Conservation (phyloP, 2,888 invertebrate genomes). For the Brassicogethes aeneus region DNA sequence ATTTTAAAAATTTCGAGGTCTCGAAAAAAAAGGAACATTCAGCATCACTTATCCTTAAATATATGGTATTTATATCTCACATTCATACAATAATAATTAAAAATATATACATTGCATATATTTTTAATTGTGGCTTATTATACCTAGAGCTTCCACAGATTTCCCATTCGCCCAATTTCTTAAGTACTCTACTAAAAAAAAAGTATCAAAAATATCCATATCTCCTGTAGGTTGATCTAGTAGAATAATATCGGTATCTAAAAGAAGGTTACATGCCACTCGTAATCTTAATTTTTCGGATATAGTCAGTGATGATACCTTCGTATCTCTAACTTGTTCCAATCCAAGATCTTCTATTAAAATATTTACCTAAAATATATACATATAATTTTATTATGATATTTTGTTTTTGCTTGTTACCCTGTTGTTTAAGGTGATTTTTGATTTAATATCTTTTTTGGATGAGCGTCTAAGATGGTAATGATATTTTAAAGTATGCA, state of each 20-base stretch:
- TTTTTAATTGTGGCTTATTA: too few relatives aligned
- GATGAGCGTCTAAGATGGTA: conserved; percentile 62
- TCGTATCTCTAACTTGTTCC: conserved; percentile 79
- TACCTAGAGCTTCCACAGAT: conserved; percentile 35
- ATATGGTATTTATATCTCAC: too few relatives aligned
- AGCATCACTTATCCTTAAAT: too few relatives aligned
- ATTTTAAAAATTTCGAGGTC: too few relatives aligned
- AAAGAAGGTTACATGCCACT: conserved; percentile 79
- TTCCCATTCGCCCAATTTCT: conserved; percentile 73
- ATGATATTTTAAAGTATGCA: conserved; percentile 80
- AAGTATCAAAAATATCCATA: conserved; percentile 89
- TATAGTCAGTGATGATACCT: conserved; percentile 75
- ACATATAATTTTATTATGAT: conserved; percentile 1
- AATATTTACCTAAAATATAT: conserved; percentile 62
- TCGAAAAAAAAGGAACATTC: too few relatives aligned
- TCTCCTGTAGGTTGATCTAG: conserved; percentile 82
- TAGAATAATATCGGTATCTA: conserved; percentile 78
- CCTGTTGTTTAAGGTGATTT: conserved; percentile 66
- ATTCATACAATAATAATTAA: too few relatives aligned
- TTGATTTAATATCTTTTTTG: conserved; percentile 27
- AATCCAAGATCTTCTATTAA: conserved; percentile 87
- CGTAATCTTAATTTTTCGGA: conserved; percentile 82
- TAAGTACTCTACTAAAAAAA: conserved; percentile 88
- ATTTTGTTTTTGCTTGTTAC: too few relatives aligned
- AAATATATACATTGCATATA: too few relatives aligned